These are phyloP conservation scores for Nicator chloris DNA, from an alignment of 2,113 vertebrate genomes.

Conservation along the genomic window DNA sequence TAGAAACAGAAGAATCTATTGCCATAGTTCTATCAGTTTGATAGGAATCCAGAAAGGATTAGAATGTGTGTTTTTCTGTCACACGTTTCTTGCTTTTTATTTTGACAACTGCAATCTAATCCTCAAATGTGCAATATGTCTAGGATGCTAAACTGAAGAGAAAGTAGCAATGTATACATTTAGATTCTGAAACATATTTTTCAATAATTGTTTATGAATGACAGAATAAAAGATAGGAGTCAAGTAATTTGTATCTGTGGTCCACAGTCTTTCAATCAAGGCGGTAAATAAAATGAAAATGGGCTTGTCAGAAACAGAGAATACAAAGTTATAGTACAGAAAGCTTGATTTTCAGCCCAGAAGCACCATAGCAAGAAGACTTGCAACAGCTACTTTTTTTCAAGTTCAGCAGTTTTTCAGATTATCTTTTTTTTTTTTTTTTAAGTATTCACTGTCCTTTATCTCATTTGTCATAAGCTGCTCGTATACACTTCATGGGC, in stretches of 20 bases:
- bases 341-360: neutral
- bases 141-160: neutral
- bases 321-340: neutral
- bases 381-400: neutral
- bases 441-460: neutral
- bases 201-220: neutral
- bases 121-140: neutral
- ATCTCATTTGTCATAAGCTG: neutral
- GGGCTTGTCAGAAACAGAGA: neutral
- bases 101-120: neutral
- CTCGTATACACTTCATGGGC: neutral
- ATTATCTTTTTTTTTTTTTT: neutral
- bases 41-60: neutral
- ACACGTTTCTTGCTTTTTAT: neutral
- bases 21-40: rapidly evolving
- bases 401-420: neutral
- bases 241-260: neutral
- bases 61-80: neutral
- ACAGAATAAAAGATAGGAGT: neutral
- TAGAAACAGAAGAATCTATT: neutral
- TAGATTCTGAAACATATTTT: neutral
- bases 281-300: neutral
- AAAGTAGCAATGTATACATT: neutral
- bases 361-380: neutral
- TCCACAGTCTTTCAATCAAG: neutral